Percentiles rank a stretch among this genome's conserved stretches.
These are phyloP conservation scores for Haliclystus octoradiatus DNA, from an alignment of 30 jellyfish, hydroid and myxozoan species.

Conservation along the genomic window DNA sequence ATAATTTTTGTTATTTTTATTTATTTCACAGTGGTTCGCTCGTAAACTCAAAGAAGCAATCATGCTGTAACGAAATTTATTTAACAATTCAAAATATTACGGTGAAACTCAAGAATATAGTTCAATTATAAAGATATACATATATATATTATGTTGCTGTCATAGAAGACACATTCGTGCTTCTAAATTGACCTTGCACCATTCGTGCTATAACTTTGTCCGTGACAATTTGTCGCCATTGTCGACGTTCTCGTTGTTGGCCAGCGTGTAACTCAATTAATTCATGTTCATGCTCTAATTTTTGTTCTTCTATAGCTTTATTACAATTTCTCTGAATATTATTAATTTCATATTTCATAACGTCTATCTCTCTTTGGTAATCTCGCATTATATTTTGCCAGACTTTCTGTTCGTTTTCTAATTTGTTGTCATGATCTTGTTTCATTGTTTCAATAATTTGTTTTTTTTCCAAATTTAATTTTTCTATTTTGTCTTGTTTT, in stretches of 20 bases:
- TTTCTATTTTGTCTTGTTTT: slow-evolving; percentile 40
- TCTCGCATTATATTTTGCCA: slow-evolving; percentile 91
- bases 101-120: too few relatives aligned
- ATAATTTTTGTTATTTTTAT: background rate
- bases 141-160: too few relatives aligned
- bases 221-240: background rate
- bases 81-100: background rate
- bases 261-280: slow-evolving; percentile 22
- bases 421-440: slow-evolving; percentile 43
- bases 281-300: slow-evolving; percentile 68
- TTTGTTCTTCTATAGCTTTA: slow-evolving; percentile 63
- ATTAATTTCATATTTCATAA: slow-evolving; percentile 62
- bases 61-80: background rate
- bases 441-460: slow-evolving; percentile 30
- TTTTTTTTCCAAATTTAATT: slow-evolving; percentile 44
- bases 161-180: too few relatives aligned
- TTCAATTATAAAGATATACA: too few relatives aligned
- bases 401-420: slow-evolving; percentile 41
- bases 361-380: slow-evolving; percentile 65
- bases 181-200: background rate
- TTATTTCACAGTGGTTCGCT: background rate
- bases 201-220: background rate
- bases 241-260: background rate
- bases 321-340: slow-evolving; percentile 88
- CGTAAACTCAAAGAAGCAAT: background rate